Percentiles rank a stretch among this genome's conserved stretches.
These are phyloP conservation scores for Erpobdella octoculata DNA, from an alignment of 2,888 invertebrate genomes.

Conservation along the genomic window DNA sequence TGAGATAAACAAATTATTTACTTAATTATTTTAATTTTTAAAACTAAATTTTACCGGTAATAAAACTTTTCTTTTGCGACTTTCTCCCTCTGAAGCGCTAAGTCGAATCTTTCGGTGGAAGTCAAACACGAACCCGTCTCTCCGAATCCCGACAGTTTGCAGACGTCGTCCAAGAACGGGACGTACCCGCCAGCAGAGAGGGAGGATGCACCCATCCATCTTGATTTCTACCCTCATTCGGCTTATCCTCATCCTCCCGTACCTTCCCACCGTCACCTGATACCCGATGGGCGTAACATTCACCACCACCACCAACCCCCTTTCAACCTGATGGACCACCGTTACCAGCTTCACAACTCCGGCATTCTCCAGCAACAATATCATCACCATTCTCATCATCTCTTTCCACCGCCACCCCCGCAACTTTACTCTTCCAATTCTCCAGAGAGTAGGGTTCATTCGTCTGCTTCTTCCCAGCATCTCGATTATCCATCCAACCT, in stretches of 20 bases:
- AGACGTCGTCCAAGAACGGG: too few relatives aligned
- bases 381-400: not conserved
- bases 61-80: not conserved
- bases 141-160: not conserved
- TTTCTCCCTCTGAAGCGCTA: not conserved
- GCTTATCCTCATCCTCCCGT: too few relatives aligned
- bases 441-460: not conserved
- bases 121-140: constrained; percentile 13
- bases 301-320: too few relatives aligned
- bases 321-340: too few relatives aligned
- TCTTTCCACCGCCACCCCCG: not conserved
- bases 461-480: too few relatives aligned
- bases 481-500: too few relatives aligned
- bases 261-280: too few relatives aligned
- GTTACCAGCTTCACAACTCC: not conserved
- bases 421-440: not conserved
- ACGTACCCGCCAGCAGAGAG: not conserved
- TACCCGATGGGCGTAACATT: too few relatives aligned
- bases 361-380: not conserved
- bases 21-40: too few relatives aligned
- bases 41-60: not conserved
- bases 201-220: not conserved
- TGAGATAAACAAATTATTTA: too few relatives aligned
- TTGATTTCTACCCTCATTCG: not conserved
- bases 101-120: not conserved